A percentile compares a stretch with the other conserved stretches of the same genome.
phyloP scores from a whole-genome alignment of 2,113 vertebrate species.

The Plecotus auritus region DNA sequence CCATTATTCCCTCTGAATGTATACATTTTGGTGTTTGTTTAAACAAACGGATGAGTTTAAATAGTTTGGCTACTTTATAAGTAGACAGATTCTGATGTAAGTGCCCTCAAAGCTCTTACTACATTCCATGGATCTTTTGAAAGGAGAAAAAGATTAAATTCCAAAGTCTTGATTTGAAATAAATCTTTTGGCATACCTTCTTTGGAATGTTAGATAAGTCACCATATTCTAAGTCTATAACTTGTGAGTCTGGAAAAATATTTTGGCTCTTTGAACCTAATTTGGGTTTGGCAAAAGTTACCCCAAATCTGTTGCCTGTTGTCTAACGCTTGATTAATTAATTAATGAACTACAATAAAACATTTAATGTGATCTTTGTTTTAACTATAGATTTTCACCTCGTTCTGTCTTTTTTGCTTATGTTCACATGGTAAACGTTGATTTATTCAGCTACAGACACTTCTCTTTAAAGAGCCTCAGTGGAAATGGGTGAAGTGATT shows the following conservation, averaged over 20 bases:
- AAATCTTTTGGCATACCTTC: neutral
- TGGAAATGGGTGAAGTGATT: neutral
- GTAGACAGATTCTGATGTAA: neutral
- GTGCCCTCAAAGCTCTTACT: neutral
- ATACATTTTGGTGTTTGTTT: slow-evolving; percentile 7
- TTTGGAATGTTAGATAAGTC: neutral
- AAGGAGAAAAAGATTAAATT: slow-evolving; percentile 30
- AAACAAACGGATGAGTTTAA: neutral
- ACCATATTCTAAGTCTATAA: slow-evolving; percentile 19
- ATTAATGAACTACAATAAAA: slow-evolving; percentile 56
- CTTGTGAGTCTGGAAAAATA: slow-evolving; percentile 34
- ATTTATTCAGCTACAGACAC: neutral
- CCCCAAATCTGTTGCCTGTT: slow-evolving; percentile 66
- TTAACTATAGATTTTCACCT: neutral
- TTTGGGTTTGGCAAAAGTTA: slow-evolving; percentile 55
- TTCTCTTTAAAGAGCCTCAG: neutral
- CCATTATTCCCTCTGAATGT: no score
- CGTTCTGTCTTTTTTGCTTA: neutral
- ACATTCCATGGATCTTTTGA: neutral
- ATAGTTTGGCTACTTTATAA: neutral
- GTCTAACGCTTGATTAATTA: slow-evolving; percentile 62
- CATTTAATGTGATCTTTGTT: slow-evolving; percentile 30
- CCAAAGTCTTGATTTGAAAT: neutral
- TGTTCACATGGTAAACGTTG: neutral
- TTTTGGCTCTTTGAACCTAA: slow-evolving; percentile 50